phyloP scores from a whole-genome alignment of 2,113 vertebrate genomes.

The Coptodon rendalli region DNA sequence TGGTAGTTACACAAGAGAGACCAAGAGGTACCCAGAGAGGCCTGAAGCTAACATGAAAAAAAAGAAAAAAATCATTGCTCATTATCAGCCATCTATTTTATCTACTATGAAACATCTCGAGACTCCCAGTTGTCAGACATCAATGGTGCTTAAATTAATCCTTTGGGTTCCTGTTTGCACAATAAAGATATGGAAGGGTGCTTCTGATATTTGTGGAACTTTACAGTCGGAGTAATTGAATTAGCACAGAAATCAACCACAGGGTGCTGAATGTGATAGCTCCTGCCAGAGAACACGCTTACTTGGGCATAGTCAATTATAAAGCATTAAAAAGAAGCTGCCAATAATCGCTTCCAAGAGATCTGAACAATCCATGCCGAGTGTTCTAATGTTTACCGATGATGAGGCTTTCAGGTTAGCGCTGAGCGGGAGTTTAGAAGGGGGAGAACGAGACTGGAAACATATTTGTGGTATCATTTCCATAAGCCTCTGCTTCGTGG shows the following conservation, averaged over 20 bases:
- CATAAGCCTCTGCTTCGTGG: conserved; percentile 64
- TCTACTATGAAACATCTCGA: conserved; percentile 59
- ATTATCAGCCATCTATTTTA: conserved; percentile 72
- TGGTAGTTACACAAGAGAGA: conserved; percentile 58
- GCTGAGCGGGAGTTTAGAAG: conserved; percentile 24
- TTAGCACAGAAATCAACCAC: conserved; percentile 58
- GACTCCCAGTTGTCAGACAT: conserved; percentile 71
- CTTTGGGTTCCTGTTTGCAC: conserved; percentile 63
- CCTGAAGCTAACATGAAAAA: conserved; percentile 32
- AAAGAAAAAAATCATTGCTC: conserved; percentile 34
- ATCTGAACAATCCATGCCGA: conserved; percentile 47
- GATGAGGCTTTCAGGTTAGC: conserved; percentile 58
- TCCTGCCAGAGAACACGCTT: conserved; percentile 31
- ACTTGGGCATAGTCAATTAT: conserved; percentile 52
- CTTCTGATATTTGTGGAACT: conserved; percentile 63
- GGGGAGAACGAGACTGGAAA: conserved; percentile 52
- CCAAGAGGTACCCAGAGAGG: conserved; percentile 40
- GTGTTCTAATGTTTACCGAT: conserved; percentile 52
- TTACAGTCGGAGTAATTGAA: conserved; percentile 63
- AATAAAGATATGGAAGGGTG: conserved; percentile 64
- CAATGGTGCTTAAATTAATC: conserved; percentile 68
- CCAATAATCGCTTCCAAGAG: conserved; percentile 65
- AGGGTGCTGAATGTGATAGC: conserved; percentile 29
- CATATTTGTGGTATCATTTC: conserved; percentile 72
- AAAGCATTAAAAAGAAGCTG: conserved; percentile 61